phyloP scores from a whole-genome alignment of 2,888 invertebrate species.

The Xylocampa areola region DNA sequence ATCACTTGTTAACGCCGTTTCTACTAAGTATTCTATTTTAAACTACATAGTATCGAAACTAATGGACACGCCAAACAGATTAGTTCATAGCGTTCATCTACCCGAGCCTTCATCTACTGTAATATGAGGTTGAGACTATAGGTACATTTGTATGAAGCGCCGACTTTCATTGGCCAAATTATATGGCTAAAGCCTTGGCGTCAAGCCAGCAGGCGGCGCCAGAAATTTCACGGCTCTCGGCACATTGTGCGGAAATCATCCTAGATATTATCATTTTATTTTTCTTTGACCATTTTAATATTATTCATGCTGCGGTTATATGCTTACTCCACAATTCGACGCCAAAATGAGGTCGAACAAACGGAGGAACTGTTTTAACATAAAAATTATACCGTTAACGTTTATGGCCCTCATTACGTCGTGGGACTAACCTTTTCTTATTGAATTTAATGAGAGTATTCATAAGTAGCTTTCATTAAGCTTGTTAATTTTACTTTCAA shows the following conservation, averaged over 20 bases:
- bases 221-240: constrained; percentile 54
- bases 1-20: too few relatives aligned
- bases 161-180: constrained; percentile 46
- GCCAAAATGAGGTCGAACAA: constrained; percentile 28
- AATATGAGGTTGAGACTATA: constrained; percentile 13
- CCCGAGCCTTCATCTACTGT: constrained; percentile 3
- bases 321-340: constrained; percentile 11
- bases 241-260: constrained; percentile 45
- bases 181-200: constrained; percentile 45
- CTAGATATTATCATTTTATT: constrained; percentile 49
- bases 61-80: too few relatives aligned
- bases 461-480: constrained; percentile 31
- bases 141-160: constrained; percentile 30
- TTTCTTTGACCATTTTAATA: constrained; percentile 36
- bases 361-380: constrained; percentile 7
- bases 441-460: constrained; percentile 26
- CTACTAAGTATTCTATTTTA: too few relatives aligned
- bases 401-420: constrained; percentile 17
- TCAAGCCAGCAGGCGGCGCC: constrained; percentile 49
- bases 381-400: constrained; percentile 15
- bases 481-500: constrained; percentile 23
- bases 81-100: background rate
- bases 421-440: constrained; percentile 9
- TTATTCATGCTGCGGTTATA: constrained; percentile 48
- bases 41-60: too few relatives aligned